Evolutionary conservation across 2,888 invertebrate genomes (phyloP).

Genomic region (Ophion costatus): DNA sequence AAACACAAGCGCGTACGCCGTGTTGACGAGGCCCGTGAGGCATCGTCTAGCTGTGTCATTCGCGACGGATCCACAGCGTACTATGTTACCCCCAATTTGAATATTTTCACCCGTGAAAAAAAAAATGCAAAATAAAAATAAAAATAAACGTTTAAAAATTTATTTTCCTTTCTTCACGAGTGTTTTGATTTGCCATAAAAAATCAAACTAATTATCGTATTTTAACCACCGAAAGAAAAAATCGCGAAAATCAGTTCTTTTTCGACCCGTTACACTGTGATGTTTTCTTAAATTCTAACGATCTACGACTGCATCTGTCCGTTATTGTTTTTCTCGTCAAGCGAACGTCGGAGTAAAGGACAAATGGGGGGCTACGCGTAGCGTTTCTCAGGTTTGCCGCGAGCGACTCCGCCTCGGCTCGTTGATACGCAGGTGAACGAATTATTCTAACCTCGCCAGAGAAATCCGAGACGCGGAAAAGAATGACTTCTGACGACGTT

Average conservation of each 20-base stretch:
- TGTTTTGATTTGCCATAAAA: no score
- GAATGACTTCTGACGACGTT: constrained; percentile 65
- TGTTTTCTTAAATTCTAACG: background rate
- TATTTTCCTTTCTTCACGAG: no score
- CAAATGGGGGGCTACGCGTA: background rate
- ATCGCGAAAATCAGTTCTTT: no score
- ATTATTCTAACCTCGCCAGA: constrained; percentile 54
- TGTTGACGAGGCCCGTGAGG: constrained; percentile 40
- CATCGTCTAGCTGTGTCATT: background rate
- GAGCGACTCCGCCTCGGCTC: background rate
- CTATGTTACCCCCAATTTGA: constrained; percentile 24
- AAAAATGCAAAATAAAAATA: no score
- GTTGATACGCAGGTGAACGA: background rate
- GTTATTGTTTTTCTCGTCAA: no score
- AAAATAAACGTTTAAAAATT: no score
- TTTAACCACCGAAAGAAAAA: no score
- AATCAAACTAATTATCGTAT: no score
- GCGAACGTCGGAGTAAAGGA: background rate
- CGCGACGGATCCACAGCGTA: constrained; percentile 26
- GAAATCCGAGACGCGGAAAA: constrained; percentile 56
- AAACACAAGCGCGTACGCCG: constrained; percentile 44
- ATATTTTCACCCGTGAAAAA: no score
- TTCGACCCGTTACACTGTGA: no score
- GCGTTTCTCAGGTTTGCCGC: background rate
- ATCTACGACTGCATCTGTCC: background rate